phyloP scores from a whole-genome alignment of 64 coral and sea anemone genomes.

The Montipora efflorescens region DNA sequence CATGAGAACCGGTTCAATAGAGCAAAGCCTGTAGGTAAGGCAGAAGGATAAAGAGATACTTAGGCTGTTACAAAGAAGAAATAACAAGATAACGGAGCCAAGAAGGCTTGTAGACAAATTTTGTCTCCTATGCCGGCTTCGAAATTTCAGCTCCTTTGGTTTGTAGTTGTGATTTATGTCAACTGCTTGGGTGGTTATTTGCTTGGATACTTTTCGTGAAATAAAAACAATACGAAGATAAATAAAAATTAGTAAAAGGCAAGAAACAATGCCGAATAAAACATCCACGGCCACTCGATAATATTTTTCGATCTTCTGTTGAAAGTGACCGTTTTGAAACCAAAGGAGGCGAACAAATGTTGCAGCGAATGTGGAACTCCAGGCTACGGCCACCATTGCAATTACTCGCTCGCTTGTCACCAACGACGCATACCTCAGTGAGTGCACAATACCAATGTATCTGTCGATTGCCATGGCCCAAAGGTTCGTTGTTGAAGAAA shows the following conservation, averaged over 20 bases:
- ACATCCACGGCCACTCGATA: conserved; percentile 9
- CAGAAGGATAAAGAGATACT: conserved; percentile 15
- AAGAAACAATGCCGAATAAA: conserved; percentile 8
- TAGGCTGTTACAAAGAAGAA: conserved; percentile 2
- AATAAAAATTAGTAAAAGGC: neutral
- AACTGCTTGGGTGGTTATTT: neutral
- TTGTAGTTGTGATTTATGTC: neutral
- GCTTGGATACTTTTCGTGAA: neutral
- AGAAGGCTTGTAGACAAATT: neutral
- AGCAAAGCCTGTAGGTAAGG: neutral
- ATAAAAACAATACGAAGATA: neutral
- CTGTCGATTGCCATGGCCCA: conserved; percentile 31
- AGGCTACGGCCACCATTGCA: neutral
- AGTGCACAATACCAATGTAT: conserved; percentile 24
- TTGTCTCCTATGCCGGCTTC: too few species aligned
- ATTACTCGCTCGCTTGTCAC: neutral
- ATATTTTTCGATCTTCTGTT: neutral
- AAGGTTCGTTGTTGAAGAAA: neutral
- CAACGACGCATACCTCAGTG: neutral
- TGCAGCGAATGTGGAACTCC: neutral
- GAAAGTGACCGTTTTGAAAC: neutral
- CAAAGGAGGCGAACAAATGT: conserved; percentile 21
- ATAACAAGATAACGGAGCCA: neutral
- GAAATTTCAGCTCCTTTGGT: neutral
- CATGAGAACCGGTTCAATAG: neutral